Conservation (phyloP, 2,797 vertebrate species). For the Phalanger gymnotis region DNA sequence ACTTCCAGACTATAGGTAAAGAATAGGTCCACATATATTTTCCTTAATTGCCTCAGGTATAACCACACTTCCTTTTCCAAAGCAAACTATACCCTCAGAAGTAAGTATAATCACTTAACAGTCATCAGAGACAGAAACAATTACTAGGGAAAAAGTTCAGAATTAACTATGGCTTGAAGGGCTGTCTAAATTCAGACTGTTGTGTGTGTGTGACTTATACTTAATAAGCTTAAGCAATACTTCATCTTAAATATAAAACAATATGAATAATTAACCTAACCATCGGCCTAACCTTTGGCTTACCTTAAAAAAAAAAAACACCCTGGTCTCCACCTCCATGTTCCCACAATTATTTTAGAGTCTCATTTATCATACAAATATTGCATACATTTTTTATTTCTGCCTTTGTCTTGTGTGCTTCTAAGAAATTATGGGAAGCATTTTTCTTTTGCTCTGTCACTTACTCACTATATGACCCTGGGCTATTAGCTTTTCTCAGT, state of each 20-base stretch:
- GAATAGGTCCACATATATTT: not conserved
- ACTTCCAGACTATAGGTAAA: not conserved
- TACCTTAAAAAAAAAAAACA: not conserved
- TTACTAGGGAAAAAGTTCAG: not conserved
- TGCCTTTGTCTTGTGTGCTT: slow-evolving; percentile 7
- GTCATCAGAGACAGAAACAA: slow-evolving; percentile 11
- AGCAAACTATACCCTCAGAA: slow-evolving; percentile 42
- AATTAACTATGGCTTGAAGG: slow-evolving; percentile 16
- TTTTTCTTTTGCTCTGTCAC: not conserved
- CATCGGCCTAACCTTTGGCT: not conserved
- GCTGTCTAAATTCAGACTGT: not conserved
- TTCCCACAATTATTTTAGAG: not conserved
- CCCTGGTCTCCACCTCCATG: not conserved
- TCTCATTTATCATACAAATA: slow-evolving; percentile 26
- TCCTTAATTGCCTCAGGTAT: not conserved
- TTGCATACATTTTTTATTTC: slow-evolving; percentile 13
- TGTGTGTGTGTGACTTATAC: not conserved
- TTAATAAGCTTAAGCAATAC: not conserved
- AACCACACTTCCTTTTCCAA: slow-evolving; percentile 25
- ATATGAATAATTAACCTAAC: not conserved
- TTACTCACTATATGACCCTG: not conserved
- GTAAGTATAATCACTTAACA: slow-evolving; percentile 13
- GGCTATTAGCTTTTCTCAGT: not conserved
- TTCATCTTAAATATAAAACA: not conserved
- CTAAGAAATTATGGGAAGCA: not conserved